Percentiles rank a stretch among this genome's conserved stretches.
Conservation (phyloP, 2,797 vertebrate genomes). For the Botia kubotai region DNA sequence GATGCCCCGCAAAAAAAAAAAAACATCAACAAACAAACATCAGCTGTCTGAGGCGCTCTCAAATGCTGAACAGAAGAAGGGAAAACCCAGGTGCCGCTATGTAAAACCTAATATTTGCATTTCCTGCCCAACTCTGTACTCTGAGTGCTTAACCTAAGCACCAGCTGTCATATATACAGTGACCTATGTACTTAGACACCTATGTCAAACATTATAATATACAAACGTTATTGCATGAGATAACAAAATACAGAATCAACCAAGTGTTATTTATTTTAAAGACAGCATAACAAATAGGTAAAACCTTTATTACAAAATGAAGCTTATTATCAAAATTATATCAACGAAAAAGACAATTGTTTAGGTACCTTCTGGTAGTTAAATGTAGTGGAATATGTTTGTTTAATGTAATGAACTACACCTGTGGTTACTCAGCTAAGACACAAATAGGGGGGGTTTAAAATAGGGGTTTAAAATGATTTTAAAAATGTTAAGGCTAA, state of each 20-base stretch:
- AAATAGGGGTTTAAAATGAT: not conserved
- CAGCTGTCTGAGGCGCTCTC: not conserved
- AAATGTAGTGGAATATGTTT: too few species aligned
- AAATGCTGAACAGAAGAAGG: not conserved
- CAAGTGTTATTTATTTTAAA: too few species aligned
- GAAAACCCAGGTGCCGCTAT: constrained; percentile 23
- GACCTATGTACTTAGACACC: not conserved
- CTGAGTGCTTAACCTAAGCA: not conserved
- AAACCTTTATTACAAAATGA: too few species aligned
- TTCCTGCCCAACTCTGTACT: constrained; percentile 21
- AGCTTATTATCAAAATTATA: too few species aligned
- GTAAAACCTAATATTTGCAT: constrained; percentile 54
- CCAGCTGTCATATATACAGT: not conserved
- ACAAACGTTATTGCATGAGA: too few species aligned
- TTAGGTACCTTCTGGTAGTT: too few species aligned
- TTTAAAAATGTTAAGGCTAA: not conserved
- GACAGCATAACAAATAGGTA: too few species aligned
- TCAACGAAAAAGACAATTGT: too few species aligned
- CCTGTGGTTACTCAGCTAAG: too few species aligned
- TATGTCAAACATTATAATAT: not conserved
- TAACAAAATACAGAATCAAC: too few species aligned
- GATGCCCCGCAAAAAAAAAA: constrained; percentile 2
- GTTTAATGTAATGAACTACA: too few species aligned
- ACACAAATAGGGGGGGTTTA: not conserved
- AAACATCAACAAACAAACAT: constrained; percentile 5